phyloP scores from a whole-genome alignment of 2,888 invertebrate species.

The Eristalinus sepulchralis region DNA sequence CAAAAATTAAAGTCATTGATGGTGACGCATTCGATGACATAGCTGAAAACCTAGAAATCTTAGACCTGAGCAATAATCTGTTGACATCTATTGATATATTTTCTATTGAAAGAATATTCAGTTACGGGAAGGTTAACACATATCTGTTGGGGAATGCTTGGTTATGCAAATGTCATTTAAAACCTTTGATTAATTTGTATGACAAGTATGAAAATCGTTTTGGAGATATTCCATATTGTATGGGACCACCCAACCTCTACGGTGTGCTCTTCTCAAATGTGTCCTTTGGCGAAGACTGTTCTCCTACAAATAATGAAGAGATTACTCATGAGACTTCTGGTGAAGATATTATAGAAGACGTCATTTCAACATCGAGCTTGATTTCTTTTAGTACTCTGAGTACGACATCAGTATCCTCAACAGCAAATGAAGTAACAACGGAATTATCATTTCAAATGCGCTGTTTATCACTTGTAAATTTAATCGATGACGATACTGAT shows the following conservation, averaged over 20 bases:
- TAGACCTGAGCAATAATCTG: conserved; percentile 76
- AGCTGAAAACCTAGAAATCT: conserved; percentile 66
- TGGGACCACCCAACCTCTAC: conserved; percentile 72
- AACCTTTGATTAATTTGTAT: conserved; percentile 72
- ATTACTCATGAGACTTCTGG: not conserved
- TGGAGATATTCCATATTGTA: conserved; percentile 75
- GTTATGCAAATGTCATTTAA: conserved; percentile 75
- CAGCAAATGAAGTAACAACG: not conserved
- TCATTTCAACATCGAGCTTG: not conserved
- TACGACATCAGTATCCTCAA: not conserved
- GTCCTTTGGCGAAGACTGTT: not conserved
- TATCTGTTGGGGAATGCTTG: conserved; percentile 75
- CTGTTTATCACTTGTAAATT: conserved; percentile 13
- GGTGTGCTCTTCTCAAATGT: conserved; percentile 73
- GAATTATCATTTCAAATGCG: conserved; percentile 37
- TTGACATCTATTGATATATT: conserved; percentile 72
- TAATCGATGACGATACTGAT: not conserved
- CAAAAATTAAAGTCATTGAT: conserved; percentile 74
- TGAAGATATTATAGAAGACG: not conserved
- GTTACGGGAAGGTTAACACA: conserved; percentile 48
- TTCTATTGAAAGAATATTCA: conserved; percentile 68
- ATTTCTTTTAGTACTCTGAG: not conserved
- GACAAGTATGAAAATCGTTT: conserved; percentile 71
- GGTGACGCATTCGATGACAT: conserved; percentile 75
- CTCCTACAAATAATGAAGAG: not conserved